Conservation (phyloP, 2,797 vertebrate genomes). For the Mormyrops attenuatus region DNA sequence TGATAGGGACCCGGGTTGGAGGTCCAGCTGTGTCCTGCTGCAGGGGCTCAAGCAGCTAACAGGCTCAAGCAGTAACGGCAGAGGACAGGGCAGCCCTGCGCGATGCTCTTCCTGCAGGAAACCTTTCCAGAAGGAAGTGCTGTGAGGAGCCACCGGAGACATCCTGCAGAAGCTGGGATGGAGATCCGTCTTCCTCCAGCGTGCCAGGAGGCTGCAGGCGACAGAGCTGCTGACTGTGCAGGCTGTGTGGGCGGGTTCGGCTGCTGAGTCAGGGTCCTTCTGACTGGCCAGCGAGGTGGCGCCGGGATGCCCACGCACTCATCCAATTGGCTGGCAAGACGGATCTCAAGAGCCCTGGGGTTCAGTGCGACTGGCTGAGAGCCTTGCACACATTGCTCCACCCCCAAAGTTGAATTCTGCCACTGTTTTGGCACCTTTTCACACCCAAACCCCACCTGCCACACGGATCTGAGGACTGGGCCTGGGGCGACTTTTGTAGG, state of each 20-base stretch:
- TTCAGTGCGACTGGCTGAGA: not conserved
- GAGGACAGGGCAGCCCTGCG: not conserved
- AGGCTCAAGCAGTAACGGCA: not conserved
- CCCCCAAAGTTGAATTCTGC: not conserved
- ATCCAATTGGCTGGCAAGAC: not conserved
- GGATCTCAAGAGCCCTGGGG: not conserved
- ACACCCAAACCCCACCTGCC: not conserved
- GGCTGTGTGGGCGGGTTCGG: not conserved
- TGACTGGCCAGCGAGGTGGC: not conserved
- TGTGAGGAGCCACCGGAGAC: not conserved
- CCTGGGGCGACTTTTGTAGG: not conserved
- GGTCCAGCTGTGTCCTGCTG: not conserved
- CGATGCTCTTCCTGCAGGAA: not conserved
- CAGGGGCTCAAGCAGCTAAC: not conserved
- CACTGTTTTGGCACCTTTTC: not conserved
- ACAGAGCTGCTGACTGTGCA: not conserved
- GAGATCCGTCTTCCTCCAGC: constrained; percentile 4
- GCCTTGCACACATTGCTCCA: not conserved
- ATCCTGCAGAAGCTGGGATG: not conserved
- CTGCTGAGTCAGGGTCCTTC: not conserved
- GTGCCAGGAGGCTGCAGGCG: not conserved
- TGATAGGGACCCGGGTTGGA: not conserved
- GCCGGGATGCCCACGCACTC: not conserved
- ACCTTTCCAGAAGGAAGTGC: not conserved
- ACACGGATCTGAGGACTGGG: not conserved